These are phyloP conservation scores for Adelosebastes latens DNA, from an alignment of 2,797 vertebrate genomes.

Conservation along the genomic window DNA sequence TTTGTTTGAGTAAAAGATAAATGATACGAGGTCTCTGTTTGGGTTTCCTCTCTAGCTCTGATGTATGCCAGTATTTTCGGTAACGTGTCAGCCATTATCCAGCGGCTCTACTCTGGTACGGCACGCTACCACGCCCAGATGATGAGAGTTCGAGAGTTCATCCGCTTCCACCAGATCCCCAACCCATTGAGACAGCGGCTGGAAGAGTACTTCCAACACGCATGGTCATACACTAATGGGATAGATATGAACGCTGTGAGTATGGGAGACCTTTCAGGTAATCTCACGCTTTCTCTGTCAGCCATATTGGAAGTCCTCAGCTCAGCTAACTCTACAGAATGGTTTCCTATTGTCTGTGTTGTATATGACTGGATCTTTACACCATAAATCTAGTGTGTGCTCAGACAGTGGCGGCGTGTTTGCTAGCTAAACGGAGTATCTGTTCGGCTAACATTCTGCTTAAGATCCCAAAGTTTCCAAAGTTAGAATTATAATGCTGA, in stretches of 20 bases:
- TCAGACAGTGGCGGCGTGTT: not conserved
- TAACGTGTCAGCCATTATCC: slow-evolving; percentile 90
- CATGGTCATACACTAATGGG: slow-evolving; percentile 85
- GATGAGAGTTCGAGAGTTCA: slow-evolving; percentile 87
- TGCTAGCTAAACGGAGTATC: not conserved
- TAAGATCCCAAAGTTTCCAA: not conserved
- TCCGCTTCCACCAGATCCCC: slow-evolving; percentile 89
- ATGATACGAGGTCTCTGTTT: not conserved
- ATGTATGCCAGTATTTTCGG: slow-evolving; percentile 91
- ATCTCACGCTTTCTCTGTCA: no score
- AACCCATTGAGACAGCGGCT: slow-evolving; percentile 85
- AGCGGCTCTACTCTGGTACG: slow-evolving; percentile 87
- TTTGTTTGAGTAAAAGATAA: not conserved
- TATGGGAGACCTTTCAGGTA: not conserved
- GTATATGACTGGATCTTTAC: no score
- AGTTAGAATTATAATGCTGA: not conserved
- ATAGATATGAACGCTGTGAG: slow-evolving; percentile 86
- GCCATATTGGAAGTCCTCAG: not conserved
- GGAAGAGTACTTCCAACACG: slow-evolving; percentile 84
- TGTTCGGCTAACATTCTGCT: not conserved
- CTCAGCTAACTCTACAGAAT: not conserved
- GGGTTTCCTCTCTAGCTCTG: slow-evolving; percentile 74
- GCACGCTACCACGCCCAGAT: slow-evolving; percentile 88
- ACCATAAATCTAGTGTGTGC: no score
- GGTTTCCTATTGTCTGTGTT: not conserved